These are phyloP conservation scores for Osmoderma eremita DNA, from an alignment of 2,888 invertebrate species.

Conservation along the genomic window DNA sequence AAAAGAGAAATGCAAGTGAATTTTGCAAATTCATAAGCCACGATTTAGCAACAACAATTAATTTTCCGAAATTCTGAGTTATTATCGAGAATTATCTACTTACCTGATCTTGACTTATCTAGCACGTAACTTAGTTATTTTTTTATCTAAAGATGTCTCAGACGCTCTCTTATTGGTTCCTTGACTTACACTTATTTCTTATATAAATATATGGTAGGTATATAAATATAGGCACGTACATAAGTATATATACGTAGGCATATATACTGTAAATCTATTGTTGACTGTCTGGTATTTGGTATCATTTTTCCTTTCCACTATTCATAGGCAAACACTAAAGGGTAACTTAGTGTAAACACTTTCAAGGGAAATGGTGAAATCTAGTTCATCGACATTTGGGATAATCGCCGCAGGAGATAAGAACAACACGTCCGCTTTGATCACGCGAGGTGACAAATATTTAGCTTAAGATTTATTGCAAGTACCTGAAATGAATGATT, in stretches of 20 bases:
- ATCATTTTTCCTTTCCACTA: slow-evolving; percentile 21
- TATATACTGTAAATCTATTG: slow-evolving; percentile 1
- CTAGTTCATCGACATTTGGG: slow-evolving; percentile 51
- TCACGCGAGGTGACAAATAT: no score
- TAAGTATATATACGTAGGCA: background rate
- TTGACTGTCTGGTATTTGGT: slow-evolving; percentile 30
- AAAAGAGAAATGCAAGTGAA: no score
- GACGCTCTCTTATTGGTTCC: background rate
- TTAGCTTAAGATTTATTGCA: no score
- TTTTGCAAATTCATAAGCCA: no score
- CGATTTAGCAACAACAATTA: slow-evolving; percentile 7
- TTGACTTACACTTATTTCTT: background rate
- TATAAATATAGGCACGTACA: background rate
- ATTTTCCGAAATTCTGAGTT: background rate
- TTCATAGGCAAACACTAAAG: slow-evolving; percentile 36
- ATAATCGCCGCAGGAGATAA: slow-evolving; percentile 40
- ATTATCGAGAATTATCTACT: no score
- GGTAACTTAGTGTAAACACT: slow-evolving; percentile 37
- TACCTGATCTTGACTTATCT: no score
- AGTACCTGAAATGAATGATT: no score
- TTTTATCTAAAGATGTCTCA: background rate
- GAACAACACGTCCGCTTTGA: background rate
- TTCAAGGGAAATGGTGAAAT: slow-evolving; percentile 47
- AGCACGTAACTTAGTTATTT: background rate
- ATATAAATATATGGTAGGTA: background rate